Base-by-base conservation (phyloP, 35 echinoderm and acorn worm species). In the Lytechinus variegatus region DNA sequence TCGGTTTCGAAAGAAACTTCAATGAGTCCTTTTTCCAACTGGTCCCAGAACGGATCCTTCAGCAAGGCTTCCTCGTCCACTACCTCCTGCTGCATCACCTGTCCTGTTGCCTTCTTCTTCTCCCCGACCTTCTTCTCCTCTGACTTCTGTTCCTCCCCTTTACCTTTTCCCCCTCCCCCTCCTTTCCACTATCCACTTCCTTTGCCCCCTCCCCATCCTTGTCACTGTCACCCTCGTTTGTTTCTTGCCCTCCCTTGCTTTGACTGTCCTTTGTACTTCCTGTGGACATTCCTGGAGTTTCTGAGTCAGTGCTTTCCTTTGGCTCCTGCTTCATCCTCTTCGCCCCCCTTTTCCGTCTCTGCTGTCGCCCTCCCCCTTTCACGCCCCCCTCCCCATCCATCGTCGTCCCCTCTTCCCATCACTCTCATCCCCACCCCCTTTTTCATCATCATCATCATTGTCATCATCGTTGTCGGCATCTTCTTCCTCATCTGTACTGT, bases 11-110 rank as follows among this genome's bases (percentile, higher is more conserved):
- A 99, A 10, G 96, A 95, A 10, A 87, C 87, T 12, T 54, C 87
- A 27, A 99, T 99, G 14, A 97, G 87, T 60, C 98, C 98, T 72
- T 97, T 97, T 44, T 99, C 96, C 1, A 99, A 95, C 33, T 99
- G 95, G 53, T 99, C 95, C 98, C 98, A 99, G 28, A 99, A 99
- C 51, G 98, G 96, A 79, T 99, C 98, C 94, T 97, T 97, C 10
- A 97, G 90, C 19, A 96, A 90, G 0, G 92, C 91, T 28, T 89
- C 92, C 27, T 54, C 53, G 10, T 9, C 86, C 72, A 87, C 92
- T 51, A 58, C 94, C 92, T 95, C 94, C 0, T 27, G 87, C n/a
- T 33, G 52, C 54, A 72, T 87, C 44, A 8, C n/a, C 21, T 91
- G 4, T 24, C 11, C 55, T 24, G 91, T 61, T 55, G 24, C 61